Conservation (phyloP, 2,888 invertebrate species). For the Eilema griseolum region DNA sequence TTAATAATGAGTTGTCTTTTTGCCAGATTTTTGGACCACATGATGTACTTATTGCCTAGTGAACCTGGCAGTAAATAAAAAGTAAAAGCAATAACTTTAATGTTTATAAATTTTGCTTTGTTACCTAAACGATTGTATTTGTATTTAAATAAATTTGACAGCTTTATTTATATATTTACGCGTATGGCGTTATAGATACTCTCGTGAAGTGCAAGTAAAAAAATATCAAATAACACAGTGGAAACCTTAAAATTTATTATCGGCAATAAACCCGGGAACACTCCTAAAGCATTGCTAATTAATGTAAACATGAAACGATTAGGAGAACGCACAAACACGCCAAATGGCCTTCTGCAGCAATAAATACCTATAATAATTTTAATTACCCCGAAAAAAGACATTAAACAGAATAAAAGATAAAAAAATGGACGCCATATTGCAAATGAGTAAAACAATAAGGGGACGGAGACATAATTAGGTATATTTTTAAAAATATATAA, state of each 20-base stretch:
- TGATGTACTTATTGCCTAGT: too few relatives aligned
- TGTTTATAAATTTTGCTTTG: too few relatives aligned
- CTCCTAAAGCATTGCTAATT: constrained; percentile 85
- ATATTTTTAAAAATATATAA: constrained; percentile 63
- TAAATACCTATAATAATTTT: constrained; percentile 87
- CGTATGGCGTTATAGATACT: not conserved
- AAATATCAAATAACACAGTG: constrained; percentile 54
- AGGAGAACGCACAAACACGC: constrained; percentile 80
- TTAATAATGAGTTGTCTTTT: too few relatives aligned
- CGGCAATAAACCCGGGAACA: constrained; percentile 80
- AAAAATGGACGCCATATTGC: constrained; percentile 79
- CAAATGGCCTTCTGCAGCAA: constrained; percentile 78
- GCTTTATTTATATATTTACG: not conserved
- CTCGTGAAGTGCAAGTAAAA: constrained; percentile 14
- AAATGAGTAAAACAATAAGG: constrained; percentile 74
- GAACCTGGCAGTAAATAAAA: too few relatives aligned
- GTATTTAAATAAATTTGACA: not conserved
- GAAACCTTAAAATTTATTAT: constrained; percentile 76
- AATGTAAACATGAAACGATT: constrained; percentile 86
- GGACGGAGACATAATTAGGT: constrained; percentile 54
- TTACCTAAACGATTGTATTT: too few relatives aligned
- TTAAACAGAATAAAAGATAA: constrained; percentile 79
- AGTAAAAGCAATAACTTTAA: too few relatives aligned
- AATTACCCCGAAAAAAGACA: constrained; percentile 83
- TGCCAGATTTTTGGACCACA: too few relatives aligned